Percentiles rank a stretch among this genome's conserved stretches.
Evolutionary conservation across 1,140 invertebrate genomes (phyloP).

Genomic region (Myzus persicae): DNA sequence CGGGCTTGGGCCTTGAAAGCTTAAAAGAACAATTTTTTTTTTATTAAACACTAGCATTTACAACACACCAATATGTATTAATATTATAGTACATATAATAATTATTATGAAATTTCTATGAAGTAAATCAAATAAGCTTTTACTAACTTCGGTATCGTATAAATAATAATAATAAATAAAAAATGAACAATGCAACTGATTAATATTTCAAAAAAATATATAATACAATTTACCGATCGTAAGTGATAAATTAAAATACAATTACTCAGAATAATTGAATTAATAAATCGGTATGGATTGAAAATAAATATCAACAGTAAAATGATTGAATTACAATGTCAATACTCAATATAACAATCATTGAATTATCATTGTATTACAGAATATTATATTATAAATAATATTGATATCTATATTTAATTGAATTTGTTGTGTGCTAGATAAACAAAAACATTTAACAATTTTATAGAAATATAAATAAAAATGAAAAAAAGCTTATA

Average conservation of each 20-base stretch:
- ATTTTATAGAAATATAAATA: not conserved
- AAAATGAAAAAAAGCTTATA: not conserved
- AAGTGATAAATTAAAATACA: not conserved
- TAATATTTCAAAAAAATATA: not conserved
- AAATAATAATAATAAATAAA: not conserved
- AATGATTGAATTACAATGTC: not conserved
- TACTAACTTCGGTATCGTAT: not conserved
- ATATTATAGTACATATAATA: too few species aligned
- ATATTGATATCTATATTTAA: not conserved
- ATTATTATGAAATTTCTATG: not conserved
- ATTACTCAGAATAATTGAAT: not conserved
- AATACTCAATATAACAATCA: not conserved
- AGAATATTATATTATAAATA: not conserved
- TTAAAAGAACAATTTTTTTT: too few species aligned
- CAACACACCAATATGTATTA: too few species aligned
- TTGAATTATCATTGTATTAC: not conserved
- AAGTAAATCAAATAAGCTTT: not conserved
- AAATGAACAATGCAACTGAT: too few species aligned
- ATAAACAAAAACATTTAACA: not conserved
- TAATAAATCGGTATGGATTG: not conserved
- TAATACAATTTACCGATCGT: not conserved
- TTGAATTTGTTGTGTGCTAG: not conserved
- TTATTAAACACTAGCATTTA: too few species aligned
- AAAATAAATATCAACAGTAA: not conserved
- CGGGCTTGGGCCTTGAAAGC: too few species aligned